Evolutionary conservation across 2,797 vertebrate species (phyloP).

Genomic region (Otolemur crassicaudatus): DNA sequence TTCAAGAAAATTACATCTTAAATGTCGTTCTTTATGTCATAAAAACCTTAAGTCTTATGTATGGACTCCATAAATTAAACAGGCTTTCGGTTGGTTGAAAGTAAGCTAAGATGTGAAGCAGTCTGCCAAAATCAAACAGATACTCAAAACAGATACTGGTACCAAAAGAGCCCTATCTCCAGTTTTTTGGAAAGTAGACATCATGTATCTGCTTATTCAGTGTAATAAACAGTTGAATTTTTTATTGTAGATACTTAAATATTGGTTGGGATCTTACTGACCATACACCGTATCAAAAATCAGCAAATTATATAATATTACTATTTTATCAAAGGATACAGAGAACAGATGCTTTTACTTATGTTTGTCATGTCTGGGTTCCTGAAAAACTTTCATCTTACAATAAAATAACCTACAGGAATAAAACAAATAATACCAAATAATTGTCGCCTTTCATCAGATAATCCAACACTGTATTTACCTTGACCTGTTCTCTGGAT

Average conservation of each 20-base stretch:
- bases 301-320: background rate
- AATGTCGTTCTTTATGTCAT: background rate
- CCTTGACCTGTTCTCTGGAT: conserved; percentile 80
- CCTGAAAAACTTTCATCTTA: conserved; percentile 59
- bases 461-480: conserved; percentile 72
- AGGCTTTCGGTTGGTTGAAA: background rate
- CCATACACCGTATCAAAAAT: background rate
- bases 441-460: conserved; percentile 52
- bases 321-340: background rate
- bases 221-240: background rate
- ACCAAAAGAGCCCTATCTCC: background rate
- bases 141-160: background rate
- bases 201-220: background rate
- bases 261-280: background rate
- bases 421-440: conserved; percentile 53
- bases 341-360: conserved; percentile 18
- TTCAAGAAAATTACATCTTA: conserved; percentile 29
- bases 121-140: background rate
- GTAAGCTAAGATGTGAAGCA: background rate
- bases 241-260: background rate
- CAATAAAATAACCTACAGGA: conserved; percentile 58
- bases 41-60: background rate
- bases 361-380: conserved; percentile 18
- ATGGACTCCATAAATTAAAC: background rate
- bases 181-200: background rate